These are phyloP conservation scores for Gallinago solitaria DNA, from an alignment of 2,797 vertebrate genomes.

Conservation along the genomic window DNA sequence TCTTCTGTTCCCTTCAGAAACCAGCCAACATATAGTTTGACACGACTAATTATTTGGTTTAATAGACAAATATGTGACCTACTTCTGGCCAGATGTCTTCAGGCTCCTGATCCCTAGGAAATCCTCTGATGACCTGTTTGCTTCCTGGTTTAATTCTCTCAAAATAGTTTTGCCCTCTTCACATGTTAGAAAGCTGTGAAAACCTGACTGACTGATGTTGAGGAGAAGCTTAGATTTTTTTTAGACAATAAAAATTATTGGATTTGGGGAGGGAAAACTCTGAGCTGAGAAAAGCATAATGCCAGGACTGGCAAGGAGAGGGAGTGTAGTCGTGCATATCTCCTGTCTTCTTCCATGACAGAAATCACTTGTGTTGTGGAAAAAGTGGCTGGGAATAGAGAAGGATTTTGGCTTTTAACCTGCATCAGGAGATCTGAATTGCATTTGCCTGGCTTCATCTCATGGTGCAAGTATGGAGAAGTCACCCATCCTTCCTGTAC, in stretches of 20 bases:
- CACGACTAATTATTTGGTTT: slow-evolving; percentile 46
- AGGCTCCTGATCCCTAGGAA: slow-evolving; percentile 43
- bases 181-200: background rate
- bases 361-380: background rate
- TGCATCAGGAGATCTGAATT: background rate
- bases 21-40: background rate
- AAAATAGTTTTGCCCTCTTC: background rate
- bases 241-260: background rate
- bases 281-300: background rate
- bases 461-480: background rate
- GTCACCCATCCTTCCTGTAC: background rate
- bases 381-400: background rate
- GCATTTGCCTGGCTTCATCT: background rate
- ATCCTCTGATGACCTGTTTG: slow-evolving; percentile 31
- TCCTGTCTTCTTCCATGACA: background rate
- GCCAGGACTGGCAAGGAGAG: background rate
- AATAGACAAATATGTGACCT: slow-evolving; percentile 45
- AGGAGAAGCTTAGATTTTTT: background rate
- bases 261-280: background rate
- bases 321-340: background rate
- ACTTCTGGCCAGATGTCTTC: slow-evolving; percentile 22
- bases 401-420: background rate
- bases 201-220: background rate
- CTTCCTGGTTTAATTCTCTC: background rate
- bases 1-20: slow-evolving; percentile 39